Evolutionary conservation across 2,888 invertebrate species (phyloP).

Genomic region (Diarsia brunnea): DNA sequence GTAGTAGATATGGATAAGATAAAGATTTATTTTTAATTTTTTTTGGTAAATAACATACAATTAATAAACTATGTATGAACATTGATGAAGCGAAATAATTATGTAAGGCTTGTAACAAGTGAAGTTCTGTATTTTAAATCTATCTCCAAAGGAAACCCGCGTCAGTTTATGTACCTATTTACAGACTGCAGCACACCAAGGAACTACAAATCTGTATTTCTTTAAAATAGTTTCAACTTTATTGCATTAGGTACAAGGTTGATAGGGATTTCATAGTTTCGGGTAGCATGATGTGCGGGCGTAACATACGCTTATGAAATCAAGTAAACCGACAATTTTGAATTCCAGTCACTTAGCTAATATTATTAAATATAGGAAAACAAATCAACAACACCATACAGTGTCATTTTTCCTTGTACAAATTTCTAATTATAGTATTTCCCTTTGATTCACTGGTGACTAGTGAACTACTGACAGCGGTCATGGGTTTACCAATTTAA

Average conservation of each 20-base stretch:
- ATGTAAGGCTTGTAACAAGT: too few relatives aligned
- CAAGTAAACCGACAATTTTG: background rate
- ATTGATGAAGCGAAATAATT: too few relatives aligned
- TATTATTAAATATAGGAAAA: constrained; percentile 3
- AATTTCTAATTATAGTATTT: constrained; percentile 57
- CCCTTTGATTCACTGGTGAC: background rate
- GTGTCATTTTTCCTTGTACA: constrained; percentile 38
- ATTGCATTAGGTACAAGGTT: too few relatives aligned
- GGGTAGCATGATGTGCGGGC: too few relatives aligned
- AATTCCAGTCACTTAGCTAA: background rate
- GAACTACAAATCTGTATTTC: too few relatives aligned
- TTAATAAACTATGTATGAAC: too few relatives aligned
- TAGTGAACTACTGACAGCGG: background rate
- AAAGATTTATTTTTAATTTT: background rate
- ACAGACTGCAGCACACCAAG: too few relatives aligned
- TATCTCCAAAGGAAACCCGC: background rate
- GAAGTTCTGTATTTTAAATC: too few relatives aligned
- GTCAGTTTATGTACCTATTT: background rate
- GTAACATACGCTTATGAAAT: too few relatives aligned
- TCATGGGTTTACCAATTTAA: constrained; percentile 26
- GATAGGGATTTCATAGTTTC: too few relatives aligned
- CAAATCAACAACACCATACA: background rate
- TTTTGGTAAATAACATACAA: too few relatives aligned
- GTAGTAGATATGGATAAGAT: background rate
- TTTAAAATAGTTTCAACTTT: too few relatives aligned